Evolutionary conservation across 2,888 invertebrate species (phyloP).

Genomic region (Phalera bucephala): DNA sequence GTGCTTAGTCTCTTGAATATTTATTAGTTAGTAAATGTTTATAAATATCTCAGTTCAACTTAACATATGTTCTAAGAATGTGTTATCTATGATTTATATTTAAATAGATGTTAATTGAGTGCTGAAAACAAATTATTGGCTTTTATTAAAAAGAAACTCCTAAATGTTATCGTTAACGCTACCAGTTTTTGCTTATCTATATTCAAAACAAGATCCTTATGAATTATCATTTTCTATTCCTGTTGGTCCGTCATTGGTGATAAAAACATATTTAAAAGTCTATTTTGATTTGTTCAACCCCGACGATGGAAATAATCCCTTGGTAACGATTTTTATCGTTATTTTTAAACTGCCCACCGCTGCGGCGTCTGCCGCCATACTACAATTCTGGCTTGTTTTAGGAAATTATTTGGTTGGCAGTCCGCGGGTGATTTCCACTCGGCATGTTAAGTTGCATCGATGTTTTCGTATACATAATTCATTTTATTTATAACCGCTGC

Average conservation of each 20-base stretch:
- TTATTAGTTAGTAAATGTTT: background rate
- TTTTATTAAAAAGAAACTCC: too few species aligned
- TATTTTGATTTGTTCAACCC: conserved; percentile 50
- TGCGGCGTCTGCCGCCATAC: conserved; percentile 20
- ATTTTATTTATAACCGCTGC: background rate
- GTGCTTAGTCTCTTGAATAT: background rate
- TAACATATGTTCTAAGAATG: too few species aligned
- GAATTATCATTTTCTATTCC: conserved; percentile 10
- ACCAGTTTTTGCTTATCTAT: background rate
- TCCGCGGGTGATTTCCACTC: background rate
- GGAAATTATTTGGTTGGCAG: conserved; percentile 6
- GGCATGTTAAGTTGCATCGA: background rate
- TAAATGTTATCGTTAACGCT: too few species aligned
- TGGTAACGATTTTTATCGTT: conserved; percentile 63
- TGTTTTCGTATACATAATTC: background rate
- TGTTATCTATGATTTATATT: too few species aligned
- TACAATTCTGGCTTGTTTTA: conserved; percentile 15
- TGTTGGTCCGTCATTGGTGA: conserved; percentile 15
- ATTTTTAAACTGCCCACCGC: conserved; percentile 47
- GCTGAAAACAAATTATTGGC: too few species aligned
- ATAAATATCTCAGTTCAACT: too few species aligned
- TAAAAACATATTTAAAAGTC: conserved; percentile 31
- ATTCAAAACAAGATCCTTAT: background rate
- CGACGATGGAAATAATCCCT: conserved; percentile 52
- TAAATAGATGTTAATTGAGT: too few species aligned